phyloP scores from a whole-genome alignment of 2,888 invertebrate species.

The Oligia latruncula region DNA sequence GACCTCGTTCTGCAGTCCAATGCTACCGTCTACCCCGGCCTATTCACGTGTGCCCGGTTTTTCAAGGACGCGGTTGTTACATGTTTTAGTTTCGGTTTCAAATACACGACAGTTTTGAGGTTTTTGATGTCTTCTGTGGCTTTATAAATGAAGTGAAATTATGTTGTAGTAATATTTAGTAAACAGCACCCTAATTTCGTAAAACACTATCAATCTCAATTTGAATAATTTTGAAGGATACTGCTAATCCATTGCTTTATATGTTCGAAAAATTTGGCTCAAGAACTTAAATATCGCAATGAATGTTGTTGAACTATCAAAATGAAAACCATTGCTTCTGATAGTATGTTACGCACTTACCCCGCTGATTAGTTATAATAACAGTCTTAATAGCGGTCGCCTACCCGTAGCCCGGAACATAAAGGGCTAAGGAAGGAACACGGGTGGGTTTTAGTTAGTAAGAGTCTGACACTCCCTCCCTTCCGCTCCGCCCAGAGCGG shows the following conservation, averaged over 20 bases:
- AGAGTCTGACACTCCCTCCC: no score
- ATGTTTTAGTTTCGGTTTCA: constrained; percentile 47
- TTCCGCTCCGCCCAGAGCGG: no score
- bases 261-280: not conserved
- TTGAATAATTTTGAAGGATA: not conserved
- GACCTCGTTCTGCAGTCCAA: constrained; percentile 69
- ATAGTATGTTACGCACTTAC: not conserved
- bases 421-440: no score
- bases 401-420: no score
- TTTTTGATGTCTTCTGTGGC: constrained; percentile 1
- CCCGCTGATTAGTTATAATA: not conserved
- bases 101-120: constrained; percentile 21
- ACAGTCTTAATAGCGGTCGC: not conserved
- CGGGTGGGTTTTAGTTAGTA: no score
- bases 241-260: not conserved
- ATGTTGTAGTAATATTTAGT: not conserved
- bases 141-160: not conserved
- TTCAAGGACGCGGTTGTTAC: constrained; percentile 66
- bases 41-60: constrained; percentile 64
- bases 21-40: constrained; percentile 64
- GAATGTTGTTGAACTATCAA: not conserved
- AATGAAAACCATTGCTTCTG: not conserved
- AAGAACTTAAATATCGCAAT: no score
- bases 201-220: not conserved
- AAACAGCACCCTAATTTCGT: not conserved